These are phyloP conservation scores for Physella acuta DNA, from an alignment of 1,140 invertebrate species.

Conservation along the genomic window DNA sequence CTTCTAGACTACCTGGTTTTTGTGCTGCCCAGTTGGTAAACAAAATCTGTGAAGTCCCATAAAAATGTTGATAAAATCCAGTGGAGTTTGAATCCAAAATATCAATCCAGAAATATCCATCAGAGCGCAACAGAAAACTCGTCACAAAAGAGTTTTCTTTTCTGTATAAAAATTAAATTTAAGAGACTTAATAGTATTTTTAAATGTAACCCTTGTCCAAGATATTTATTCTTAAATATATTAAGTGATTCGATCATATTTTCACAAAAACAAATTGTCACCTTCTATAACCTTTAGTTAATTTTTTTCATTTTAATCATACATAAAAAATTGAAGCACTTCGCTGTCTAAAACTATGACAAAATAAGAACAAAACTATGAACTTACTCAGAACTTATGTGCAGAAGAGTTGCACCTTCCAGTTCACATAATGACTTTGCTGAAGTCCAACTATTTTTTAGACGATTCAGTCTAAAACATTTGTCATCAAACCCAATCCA, in stretches of 20 bases:
- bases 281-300: no score
- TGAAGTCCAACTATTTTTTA: neutral
- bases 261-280: no score
- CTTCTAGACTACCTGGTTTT: constrained; percentile 15
- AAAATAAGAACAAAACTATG: neutral
- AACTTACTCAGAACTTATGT: neutral
- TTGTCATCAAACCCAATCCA: neutral
- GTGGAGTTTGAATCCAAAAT: neutral
- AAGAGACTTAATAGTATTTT: no score
- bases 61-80: neutral
- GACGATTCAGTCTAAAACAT: neutral
- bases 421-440: neutral
- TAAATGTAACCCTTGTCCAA: no score
- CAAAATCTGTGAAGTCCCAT: neutral
- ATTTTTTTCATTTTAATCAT: no score
- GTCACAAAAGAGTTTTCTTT: constrained; percentile 8
- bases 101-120: constrained; percentile 11
- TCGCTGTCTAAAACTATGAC: no score
- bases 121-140: neutral
- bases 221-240: no score
- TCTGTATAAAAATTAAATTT: no score
- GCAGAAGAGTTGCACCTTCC: neutral
- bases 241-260: no score
- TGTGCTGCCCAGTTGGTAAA: constrained; percentile 7
- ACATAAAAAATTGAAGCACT: no score